These are phyloP conservation scores for Adelosebastes latens DNA, from an alignment of 2,797 vertebrate species.

Conservation along the genomic window DNA sequence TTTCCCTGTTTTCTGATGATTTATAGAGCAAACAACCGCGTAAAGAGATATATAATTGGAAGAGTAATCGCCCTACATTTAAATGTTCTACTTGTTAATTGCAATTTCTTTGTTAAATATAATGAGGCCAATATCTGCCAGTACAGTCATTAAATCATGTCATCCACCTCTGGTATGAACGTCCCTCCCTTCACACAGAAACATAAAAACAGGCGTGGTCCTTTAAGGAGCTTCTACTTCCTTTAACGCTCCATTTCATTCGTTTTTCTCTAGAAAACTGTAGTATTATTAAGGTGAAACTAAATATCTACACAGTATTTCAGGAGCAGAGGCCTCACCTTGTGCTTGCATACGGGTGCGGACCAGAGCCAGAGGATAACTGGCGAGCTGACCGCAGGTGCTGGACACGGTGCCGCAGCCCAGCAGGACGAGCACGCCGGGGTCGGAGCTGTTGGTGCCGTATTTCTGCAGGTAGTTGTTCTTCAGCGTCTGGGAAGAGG, in stretches of 20 bases:
- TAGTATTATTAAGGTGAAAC: not conserved
- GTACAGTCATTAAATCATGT: not conserved
- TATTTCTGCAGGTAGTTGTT: constrained; percentile 92
- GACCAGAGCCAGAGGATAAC: constrained; percentile 93
- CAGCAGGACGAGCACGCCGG: constrained; percentile 90
- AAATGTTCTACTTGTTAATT: not conserved
- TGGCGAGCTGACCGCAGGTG: constrained; percentile 95
- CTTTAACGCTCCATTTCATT: not conserved
- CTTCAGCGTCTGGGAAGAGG: constrained; percentile 88
- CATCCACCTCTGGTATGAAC: not conserved
- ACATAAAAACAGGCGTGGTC: not conserved
- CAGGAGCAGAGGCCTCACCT: constrained; percentile 83
- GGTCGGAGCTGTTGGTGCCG: constrained; percentile 84
- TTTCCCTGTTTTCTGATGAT: not conserved
- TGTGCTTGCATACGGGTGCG: constrained; percentile 98
- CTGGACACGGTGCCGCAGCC: constrained; percentile 96
- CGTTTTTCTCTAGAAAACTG: not conserved
- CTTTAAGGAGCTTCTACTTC: not conserved
- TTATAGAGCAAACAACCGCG: not conserved
- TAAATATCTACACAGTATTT: not conserved
- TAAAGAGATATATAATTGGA: not conserved
- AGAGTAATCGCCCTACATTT: not conserved
- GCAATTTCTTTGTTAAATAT: not conserved
- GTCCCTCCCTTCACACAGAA: not conserved
- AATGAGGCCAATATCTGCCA: not conserved